These are phyloP conservation scores for Drosophila ezoana DNA, from an alignment of 2,888 invertebrate genomes.

Conservation along the genomic window DNA sequence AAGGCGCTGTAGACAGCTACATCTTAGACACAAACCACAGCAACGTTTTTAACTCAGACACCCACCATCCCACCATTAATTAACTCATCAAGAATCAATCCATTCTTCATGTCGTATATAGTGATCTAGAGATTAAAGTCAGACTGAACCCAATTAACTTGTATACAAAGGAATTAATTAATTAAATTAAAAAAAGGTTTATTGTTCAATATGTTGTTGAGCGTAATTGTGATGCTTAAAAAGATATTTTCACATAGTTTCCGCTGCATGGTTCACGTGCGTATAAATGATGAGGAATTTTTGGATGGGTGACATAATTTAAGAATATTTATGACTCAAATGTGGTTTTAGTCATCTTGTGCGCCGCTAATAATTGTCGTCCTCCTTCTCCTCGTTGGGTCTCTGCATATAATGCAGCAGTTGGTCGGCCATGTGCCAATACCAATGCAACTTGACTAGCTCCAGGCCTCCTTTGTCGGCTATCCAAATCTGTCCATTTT, in stretches of 20 bases:
- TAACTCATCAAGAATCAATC: too few species aligned
- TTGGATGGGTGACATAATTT: too few species aligned
- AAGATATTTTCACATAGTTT: too few species aligned
- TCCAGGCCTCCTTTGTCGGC: slow-evolving; percentile 78
- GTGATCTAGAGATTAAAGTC: too few species aligned
- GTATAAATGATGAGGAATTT: too few species aligned
- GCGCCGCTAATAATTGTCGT: background rate
- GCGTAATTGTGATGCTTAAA: background rate
- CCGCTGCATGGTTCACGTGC: too few species aligned
- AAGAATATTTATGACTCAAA: too few species aligned
- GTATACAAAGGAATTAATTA: background rate
- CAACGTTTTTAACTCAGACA: background rate
- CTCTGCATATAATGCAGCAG: slow-evolving; percentile 66
- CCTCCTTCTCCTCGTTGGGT: slow-evolving; percentile 36
- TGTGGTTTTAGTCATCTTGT: background rate
- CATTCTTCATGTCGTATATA: too few species aligned
- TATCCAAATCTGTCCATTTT: slow-evolving; percentile 82
- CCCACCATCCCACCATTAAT: background rate
- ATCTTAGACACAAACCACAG: background rate
- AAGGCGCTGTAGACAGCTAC: background rate
- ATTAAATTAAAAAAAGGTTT: background rate
- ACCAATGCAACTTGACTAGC: slow-evolving; percentile 70
- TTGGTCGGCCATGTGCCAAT: slow-evolving; percentile 78
- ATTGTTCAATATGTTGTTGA: background rate
- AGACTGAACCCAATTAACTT: too few species aligned